Evolutionary conservation across 2,113 vertebrate species (phyloP).

Genomic region (Rhinopomastus cyanomelas): DNA sequence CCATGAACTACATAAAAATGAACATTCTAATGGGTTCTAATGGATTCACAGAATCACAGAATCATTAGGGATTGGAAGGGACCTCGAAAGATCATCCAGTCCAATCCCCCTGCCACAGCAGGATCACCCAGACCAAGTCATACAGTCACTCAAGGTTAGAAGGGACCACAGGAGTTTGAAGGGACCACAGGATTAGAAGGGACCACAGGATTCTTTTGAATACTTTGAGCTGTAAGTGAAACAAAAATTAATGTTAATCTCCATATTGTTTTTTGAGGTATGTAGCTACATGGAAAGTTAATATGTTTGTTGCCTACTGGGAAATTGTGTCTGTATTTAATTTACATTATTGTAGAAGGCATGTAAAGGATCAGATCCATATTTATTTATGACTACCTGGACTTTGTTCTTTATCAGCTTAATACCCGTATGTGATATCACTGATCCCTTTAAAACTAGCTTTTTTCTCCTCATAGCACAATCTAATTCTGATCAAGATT

Average conservation of each 20-base stretch:
- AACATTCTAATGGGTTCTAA: neutral
- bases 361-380: neutral
- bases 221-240: neutral
- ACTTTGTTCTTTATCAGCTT: neutral
- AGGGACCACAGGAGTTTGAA: no score
- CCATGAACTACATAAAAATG: neutral
- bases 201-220: no score
- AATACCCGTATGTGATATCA: neutral
- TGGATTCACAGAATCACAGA: no score
- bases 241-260: neutral
- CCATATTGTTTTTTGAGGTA: neutral
- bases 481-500: neutral
- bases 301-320: neutral
- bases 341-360: neutral
- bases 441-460: neutral
- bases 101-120: no score
- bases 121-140: no score
- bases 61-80: no score
- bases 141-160: no score
- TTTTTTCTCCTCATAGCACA: neutral
- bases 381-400: neutral
- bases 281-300: neutral
- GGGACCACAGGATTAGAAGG: no score
- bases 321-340: neutral
- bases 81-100: no score